Evolutionary conservation across 2,113 vertebrate species (phyloP).

Genomic region (Struthio camelus): DNA sequence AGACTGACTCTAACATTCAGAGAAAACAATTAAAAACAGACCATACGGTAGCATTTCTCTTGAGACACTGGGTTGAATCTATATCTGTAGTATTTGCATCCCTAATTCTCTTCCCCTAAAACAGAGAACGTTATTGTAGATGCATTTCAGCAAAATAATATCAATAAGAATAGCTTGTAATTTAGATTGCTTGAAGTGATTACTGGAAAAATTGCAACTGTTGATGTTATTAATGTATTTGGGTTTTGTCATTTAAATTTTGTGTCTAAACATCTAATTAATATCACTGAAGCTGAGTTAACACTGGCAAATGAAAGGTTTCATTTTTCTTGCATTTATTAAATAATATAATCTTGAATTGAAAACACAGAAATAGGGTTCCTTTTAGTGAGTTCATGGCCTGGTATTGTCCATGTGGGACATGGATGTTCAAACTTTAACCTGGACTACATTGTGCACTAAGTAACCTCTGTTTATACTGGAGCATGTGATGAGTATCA

Average conservation of each 20-base stretch:
- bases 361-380: neutral
- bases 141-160: neutral
- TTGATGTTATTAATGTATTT: neutral
- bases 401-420: neutral
- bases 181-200: constrained; percentile 24
- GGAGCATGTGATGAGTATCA: neutral
- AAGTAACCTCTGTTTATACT: constrained; percentile 12
- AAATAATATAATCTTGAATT: neutral
- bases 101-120: neutral
- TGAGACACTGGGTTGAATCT: neutral
- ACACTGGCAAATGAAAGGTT: neutral
- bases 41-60: neutral
- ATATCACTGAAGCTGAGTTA: neutral
- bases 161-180: neutral
- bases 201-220: constrained; percentile 54
- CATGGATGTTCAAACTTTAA: neutral
- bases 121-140: neutral
- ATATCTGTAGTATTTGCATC: neutral
- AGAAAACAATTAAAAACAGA: neutral
- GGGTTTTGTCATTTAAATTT: constrained; percentile 1
- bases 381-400: neutral
- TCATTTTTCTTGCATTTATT: neutral
- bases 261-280: neutral
- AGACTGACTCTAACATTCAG: neutral
- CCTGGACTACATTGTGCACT: neutral